Evolutionary conservation across 2,888 invertebrate genomes (phyloP).

Genomic region (Pristionchus japonicus): DNA sequence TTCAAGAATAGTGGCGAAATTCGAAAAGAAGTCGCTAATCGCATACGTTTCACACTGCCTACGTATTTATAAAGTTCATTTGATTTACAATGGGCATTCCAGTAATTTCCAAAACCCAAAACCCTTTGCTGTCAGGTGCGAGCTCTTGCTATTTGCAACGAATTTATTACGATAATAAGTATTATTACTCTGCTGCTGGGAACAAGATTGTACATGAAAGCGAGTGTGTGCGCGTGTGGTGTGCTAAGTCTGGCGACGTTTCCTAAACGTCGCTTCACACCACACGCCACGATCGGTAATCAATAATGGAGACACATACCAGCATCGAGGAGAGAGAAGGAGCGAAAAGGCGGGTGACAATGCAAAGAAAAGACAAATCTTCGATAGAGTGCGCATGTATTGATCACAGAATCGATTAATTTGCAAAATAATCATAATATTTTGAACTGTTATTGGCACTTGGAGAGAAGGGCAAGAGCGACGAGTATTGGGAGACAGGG

Average conservation of each 20-base stretch:
- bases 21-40: no score
- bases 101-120: no score
- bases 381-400: background rate
- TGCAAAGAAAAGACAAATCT: background rate
- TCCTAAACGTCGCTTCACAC: background rate
- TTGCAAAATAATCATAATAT: background rate
- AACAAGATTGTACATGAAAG: slow-evolving; percentile 30
- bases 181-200: background rate
- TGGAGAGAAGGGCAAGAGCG: background rate
- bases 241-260: background rate
- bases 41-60: no score
- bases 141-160: background rate
- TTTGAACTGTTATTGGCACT: background rate
- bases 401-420: slow-evolving; percentile 16
- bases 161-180: background rate
- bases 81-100: no score
- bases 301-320: background rate
- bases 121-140: no score
- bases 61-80: no score
- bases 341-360: background rate
- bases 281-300: background rate
- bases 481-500: background rate
- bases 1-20: no score
- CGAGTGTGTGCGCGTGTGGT: background rate
- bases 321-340: background rate